Base-by-base conservation (phyloP, 2,113 vertebrate genomes). In the Nerophis ophidion region DNA sequence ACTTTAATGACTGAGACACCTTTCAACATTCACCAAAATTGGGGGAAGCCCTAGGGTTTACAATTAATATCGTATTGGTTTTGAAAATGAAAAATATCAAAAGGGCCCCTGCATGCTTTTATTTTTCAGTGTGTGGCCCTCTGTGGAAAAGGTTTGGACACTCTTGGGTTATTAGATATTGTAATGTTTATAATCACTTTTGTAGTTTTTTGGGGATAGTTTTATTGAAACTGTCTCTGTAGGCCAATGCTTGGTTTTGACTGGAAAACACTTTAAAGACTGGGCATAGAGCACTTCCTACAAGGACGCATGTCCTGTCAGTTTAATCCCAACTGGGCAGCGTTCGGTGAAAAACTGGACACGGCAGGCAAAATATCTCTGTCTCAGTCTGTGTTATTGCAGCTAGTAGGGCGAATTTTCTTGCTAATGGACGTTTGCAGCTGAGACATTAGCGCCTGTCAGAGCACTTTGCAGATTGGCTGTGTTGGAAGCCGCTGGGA, bases 371-470 rank as follows among this genome's bases (percentile, higher is more conserved):
- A 51, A 51, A 51, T 51, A 51, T 34, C 35, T 16, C 34, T 61
- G 49, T 45, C 53, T 61, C 34, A 62, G 49, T 45, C 53, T 61
- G 52, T 61, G 17, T 46, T 19, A 40, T n/a, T 64, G 50, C 50
- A 47, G 15, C 33, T 36, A 50, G 68, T 16, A 42, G 49, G 38
- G 60, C 47, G 51, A 66, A 60, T 61, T 35, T 38, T 63, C 65
- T 61, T 76, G 50, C 38, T 56, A 55, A 60, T 48, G 68, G 63
- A 48, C 35, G 65, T 54, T 16, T 5, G 42, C 65, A 46, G 60
- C 66, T 8, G 48, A 64, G 66, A 60, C 65, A 56, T 69, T 64
- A 66, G 35, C 34, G 65, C 60, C 64, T 69, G 63, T 68, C 69
- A 57, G 59, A 71, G 60, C 26, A 0, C 45, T 26, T 74, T 45